Evolutionary conservation across 2,888 invertebrate genomes (phyloP), one percentile per base, ranked within the genome.

Genomic region (Choristoneura rosaceana): DNA sequence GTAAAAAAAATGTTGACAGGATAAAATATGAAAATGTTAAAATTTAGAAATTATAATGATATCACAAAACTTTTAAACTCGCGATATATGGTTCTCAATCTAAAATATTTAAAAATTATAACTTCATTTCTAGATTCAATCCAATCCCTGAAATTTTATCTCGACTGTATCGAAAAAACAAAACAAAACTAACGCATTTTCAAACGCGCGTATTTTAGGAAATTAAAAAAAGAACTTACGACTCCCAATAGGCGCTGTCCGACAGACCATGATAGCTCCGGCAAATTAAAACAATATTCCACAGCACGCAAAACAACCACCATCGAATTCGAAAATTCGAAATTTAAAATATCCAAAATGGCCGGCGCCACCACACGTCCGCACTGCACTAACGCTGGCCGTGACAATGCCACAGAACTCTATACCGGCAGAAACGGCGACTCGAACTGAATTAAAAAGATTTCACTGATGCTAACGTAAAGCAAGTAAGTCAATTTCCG

Each of bases 171-270:
- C 10, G 15, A 52, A 14, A n/a, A 47, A 47, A 4, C 4, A 47
- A 47, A 47, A 47, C 14, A 47, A 47, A 47, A 25, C 25, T 25
- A 2, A 43, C 9, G 12, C 9, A 10, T 43, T 8, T 43, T 0
- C 47, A n/a, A 14, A 14, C 47, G 5, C 10, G 14, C n/a, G 47
- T 14, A 47, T 47, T 47, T 4, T 47, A 2, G 5, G 15, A 12
- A 17, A 25, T 12, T 12, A 2, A 10, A 78, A 75, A 69, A 71
- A 75, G 74, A 68, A 90, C 91, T 91, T 75, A 92, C 91, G 85
- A 61, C 84, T 85, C 33, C 78, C 80, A 47, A 83, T 87, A 4
- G 91, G 92, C 64, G 86, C 78, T n/a, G 91, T 85, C 82, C 90
- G 91, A 79, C 89, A 90, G 74, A 90, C 91, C 92, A 71, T 25